Base-by-base conservation (phyloP, 2,113 vertebrate species). In the Rhombomys opimus region DNA sequence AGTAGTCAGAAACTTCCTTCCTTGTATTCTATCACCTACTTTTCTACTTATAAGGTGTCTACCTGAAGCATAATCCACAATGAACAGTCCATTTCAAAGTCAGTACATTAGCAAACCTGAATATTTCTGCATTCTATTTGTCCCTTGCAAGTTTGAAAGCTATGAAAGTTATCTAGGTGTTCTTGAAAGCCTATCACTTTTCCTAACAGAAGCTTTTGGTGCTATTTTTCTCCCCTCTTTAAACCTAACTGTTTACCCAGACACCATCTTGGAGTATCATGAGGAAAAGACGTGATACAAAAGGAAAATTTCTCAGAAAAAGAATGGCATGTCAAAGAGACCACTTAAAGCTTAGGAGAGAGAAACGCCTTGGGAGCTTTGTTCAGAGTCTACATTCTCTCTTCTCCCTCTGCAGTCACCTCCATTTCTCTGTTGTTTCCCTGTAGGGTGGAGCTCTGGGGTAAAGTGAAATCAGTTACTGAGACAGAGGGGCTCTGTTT, bases 361-460 rank as follows among this genome's bases (percentile, higher is more conserved):
- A 95, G 61, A 84, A 89, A 86, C 20, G 2, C 54, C 27, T 6
- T 70, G 32, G 70, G 50, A 5, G 14, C 22, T 38, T 77, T 86
- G 68, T 65, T 96, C 75, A 67, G 70, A 27, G 85, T 77, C 18
- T 50, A 87, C 57, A 76, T 91, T 75, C 23, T 35, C 1, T 91
- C 72, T 75, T 8, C 32, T 65, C 75, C 27, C 59, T 30, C 38
- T 72, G 46, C 1, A 86, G 22, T 23, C 13, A 35, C 41, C 25
- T 46, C 22, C 18, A 78, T 41, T 85, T 91, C 86, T 57, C 41
- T 70, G 14, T 93, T 82, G 70, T 70, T 87, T 87, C 95, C n/a
- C 52, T 81, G 14, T 12, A 32, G 7, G 17, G 73, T 6, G 46
- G 20, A 96, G 17, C 50, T 87, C 30, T 54, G 38, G 23, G 59